Evolutionary conservation across 2,113 vertebrate species (phyloP).

Genomic region (Myodes glareolus): DNA sequence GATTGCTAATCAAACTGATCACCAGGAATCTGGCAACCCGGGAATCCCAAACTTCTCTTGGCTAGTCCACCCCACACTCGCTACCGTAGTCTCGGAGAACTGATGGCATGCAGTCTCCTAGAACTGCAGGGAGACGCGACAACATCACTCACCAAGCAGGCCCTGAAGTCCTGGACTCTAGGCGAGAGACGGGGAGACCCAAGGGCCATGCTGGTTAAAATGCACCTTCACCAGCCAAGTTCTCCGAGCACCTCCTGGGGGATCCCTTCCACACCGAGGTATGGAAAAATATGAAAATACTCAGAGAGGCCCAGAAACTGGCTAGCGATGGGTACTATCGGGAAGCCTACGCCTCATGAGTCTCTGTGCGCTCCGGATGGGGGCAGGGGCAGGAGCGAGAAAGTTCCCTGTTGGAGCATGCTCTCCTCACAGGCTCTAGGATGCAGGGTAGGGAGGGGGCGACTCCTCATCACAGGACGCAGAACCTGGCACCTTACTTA

Average conservation of each 20-base stretch:
- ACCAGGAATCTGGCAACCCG: neutral
- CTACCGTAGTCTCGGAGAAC: neutral
- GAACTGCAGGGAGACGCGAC: neutral
- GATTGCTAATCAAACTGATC: neutral
- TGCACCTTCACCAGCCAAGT: neutral
- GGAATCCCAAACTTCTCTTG: constrained; percentile 4
- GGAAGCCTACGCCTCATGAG: neutral
- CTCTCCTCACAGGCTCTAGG: neutral
- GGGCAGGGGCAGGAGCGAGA: neutral
- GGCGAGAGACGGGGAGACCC: neutral
- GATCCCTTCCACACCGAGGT: neutral
- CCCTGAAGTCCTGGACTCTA: neutral
- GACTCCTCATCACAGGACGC: neutral
- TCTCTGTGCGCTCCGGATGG: neutral
- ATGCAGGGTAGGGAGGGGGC: neutral
- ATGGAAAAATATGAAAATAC: neutral
- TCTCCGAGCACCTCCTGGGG: neutral
- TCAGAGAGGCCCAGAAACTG: neutral
- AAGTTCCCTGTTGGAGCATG: constrained; percentile 64
- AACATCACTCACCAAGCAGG: neutral
- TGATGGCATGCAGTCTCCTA: neutral
- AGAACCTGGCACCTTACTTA: neutral
- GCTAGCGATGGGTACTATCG: neutral
- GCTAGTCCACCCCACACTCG: neutral
- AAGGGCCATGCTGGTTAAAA: neutral